Percentiles rank a stretch among this genome's conserved stretches.
Evolutionary conservation across 2,113 vertebrate genomes (phyloP).

Genomic region (Emberiza fucata): DNA sequence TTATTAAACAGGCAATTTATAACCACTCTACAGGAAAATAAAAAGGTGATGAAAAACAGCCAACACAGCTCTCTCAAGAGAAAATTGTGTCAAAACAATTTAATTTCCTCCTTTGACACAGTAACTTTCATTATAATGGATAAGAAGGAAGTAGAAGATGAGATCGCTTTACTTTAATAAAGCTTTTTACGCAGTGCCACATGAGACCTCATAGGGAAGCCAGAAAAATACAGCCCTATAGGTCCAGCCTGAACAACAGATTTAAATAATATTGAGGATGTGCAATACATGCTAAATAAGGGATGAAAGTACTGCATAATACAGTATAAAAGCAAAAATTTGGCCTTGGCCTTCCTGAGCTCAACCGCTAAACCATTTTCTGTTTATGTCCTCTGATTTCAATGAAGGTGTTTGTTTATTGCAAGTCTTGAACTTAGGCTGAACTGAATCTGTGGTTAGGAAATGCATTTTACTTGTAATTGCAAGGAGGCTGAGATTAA

Average conservation of each 20-base stretch:
- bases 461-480: not conserved
- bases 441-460: not conserved
- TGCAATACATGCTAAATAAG: not conserved
- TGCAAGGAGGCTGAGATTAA: not conserved
- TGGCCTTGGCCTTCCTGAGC: not conserved
- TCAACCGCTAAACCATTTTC: not conserved
- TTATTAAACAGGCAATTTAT: constrained; percentile 8
- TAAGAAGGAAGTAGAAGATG: not conserved
- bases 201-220: not conserved
- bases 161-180: not conserved
- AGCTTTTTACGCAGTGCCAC: not conserved
- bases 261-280: not conserved
- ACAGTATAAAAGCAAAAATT: not conserved
- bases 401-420: not conserved
- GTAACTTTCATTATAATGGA: not conserved
- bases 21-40: constrained; percentile 1
- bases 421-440: not conserved
- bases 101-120: not conserved
- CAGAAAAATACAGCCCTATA: not conserved
- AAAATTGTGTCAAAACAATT: constrained; percentile 20
- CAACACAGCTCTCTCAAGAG: not conserved
- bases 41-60: not conserved
- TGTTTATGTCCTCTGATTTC: not conserved
- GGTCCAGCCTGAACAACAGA: not conserved
- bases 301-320: not conserved